Evolutionary conservation across 92 coral and sea anemone genomes (phyloP), one percentile per base, ranked within the genome.

Genomic region (Diadumene lineata): DNA sequence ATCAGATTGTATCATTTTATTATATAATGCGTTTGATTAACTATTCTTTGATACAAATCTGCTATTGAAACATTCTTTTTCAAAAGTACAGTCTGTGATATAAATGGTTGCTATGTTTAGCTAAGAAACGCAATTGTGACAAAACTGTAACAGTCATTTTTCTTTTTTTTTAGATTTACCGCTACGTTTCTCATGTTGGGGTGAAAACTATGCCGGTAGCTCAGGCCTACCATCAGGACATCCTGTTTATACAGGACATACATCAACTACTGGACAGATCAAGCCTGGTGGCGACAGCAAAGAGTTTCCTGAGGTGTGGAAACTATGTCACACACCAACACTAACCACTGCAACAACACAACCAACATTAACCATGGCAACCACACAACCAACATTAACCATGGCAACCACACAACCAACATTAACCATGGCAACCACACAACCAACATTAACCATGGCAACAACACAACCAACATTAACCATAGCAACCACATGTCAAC

Each of bases 131-230:
- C n/a, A n/a, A n/a, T n/a, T n/a, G n/a, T n/a, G n/a, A n/a, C n/a
- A n/a, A n/a, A n/a, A n/a, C n/a, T n/a, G n/a, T n/a, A n/a, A n/a
- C n/a, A n/a, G n/a, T n/a, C n/a, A n/a, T n/a, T 55, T 55, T 55
- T n/a, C 15, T n/a, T n/a, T 55, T 9, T 9, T 22, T 55, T n/a
- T 82, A 91, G 93, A 57, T 32, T 76, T 81, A 68, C 66, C 83
- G 18, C 80, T 79, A 1, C 66, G 90, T 29, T 82, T 77, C n/a
- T 50, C 80, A 26, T 92, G 89, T 44, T 94, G 98, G 98, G 90
- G 97, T 23, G 98, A 94, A 77, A 94, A 94, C 71, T 94, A 83
- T 66, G 98, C 98, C 2, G 98, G 97, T 31, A 94, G 98, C 23
- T 91, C 98, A 24, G 98, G 98, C 1, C 66, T 94, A 46, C 84